These are phyloP conservation scores for Poicephalus gulielmi DNA, from an alignment of 2,113 vertebrate genomes.

Conservation along the genomic window DNA sequence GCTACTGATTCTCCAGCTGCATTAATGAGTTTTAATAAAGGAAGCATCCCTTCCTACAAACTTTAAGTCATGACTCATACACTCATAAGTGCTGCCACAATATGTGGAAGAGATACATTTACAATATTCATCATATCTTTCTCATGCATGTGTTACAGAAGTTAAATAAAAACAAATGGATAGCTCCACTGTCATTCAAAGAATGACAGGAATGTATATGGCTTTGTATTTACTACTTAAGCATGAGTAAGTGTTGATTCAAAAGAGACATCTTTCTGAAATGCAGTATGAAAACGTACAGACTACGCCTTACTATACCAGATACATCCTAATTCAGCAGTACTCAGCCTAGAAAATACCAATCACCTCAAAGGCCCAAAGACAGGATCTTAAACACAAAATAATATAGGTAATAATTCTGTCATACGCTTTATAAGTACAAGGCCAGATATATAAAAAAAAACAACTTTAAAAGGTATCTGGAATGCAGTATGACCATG, in stretches of 20 bases:
- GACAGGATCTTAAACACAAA: not conserved
- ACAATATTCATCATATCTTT: not conserved
- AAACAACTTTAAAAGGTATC: not conserved
- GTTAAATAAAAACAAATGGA: not conserved
- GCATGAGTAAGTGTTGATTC: not conserved
- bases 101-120: not conserved
- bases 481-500: not conserved
- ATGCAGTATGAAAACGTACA: not conserved
- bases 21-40: not conserved
- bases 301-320: not conserved
- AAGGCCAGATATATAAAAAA: not conserved
- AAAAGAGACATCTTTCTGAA: not conserved
- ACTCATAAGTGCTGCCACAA: not conserved
- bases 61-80: not conserved
- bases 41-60: not conserved
- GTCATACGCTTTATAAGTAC: not conserved
- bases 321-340: not conserved
- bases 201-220: not conserved
- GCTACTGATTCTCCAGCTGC: not conserved
- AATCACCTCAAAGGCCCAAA: not conserved
- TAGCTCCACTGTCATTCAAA: not conserved
- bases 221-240: not conserved
- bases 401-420: not conserved
- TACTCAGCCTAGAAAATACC: not conserved
- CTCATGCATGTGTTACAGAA: not conserved